Base-by-base conservation (phyloP, 2,797 vertebrate species). In the Myiotriccus ornatus region DNA sequence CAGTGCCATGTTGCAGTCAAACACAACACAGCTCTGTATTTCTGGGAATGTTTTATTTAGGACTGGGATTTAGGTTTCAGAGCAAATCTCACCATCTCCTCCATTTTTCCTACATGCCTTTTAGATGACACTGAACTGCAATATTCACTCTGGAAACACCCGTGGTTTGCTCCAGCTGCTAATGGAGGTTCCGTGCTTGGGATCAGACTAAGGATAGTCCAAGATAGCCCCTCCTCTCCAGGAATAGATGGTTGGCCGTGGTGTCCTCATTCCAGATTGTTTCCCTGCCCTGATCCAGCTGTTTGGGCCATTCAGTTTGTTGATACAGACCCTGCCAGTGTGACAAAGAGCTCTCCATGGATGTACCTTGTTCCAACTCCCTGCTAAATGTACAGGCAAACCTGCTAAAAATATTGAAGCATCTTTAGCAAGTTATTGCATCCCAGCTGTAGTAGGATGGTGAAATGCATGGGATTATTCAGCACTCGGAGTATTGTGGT, bases 101-200 rank as follows among this genome's bases (percentile, higher is more conserved):
- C 30, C 7, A 2, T 63, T 83, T 85, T 46, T 23, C 4, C 0
- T 30, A 6, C 0, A 0, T 52, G 34, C 14, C 39, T 89, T 79
- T 68, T 25, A 37, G 32, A 14, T 64, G 20, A 41, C 41, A 41
- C 32, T 47, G 18, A 86, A 46, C 57, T 30, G 25, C 53, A 28
- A 2, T 27, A 77, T 67, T 62, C n/a, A 3, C 27, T 59, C 27
- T 83, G 55, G 44, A 49, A 71, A 53, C 13, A 10, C 2, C 35
- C n/a, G 25, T 10, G 28, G 5, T 60, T 62, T 75, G 24, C 52
- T 65, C 37, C 30, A 50, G 53, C 11, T 83, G 34, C 34, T 77
- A 9, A 25, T 28, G 37, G 71, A 69, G 12, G 30, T 32, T 82
- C 70, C 59, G 3, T n/a, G 44, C 30, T 49, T 43, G 70, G 34